Evolutionary conservation across 2,113 vertebrate species (phyloP).

Genomic region (Octodon degus): DNA sequence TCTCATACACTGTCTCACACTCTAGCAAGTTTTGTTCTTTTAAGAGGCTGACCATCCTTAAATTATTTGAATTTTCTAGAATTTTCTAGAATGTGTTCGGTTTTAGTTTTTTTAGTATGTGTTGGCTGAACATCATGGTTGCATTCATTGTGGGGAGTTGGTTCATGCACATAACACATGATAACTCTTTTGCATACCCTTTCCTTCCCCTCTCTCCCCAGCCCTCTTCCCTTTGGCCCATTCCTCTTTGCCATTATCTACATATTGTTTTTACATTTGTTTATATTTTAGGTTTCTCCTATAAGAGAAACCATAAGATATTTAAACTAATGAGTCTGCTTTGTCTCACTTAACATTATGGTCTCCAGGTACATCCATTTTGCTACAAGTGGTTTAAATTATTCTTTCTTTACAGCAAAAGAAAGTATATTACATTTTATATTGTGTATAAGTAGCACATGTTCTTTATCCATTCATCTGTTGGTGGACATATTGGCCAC

Average conservation of each 20-base stretch:
- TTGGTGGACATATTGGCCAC: background rate
- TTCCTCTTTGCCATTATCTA: background rate
- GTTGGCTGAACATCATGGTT: background rate
- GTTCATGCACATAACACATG: background rate
- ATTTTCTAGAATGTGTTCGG: background rate
- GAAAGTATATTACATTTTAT: no score
- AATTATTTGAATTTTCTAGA: conserved; percentile 50
- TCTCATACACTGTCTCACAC: background rate
- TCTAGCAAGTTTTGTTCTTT: conserved; percentile 1
- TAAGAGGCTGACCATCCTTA: background rate
- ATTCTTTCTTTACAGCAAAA: background rate
- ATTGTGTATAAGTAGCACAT: background rate
- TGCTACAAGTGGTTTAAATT: background rate
- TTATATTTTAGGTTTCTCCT: background rate
- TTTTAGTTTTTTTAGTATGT: background rate
- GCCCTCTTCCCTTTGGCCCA: background rate
- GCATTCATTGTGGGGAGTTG: background rate
- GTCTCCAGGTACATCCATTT: background rate
- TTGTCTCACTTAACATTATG: background rate
- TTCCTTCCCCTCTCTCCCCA: background rate
- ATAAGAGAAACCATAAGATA: background rate
- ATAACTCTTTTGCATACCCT: background rate
- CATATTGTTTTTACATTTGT: background rate
- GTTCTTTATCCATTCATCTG: background rate
- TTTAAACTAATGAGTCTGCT: background rate